phyloP scores from a whole-genome alignment of 2,797 vertebrate genomes.

The Rhabdomys pumilio region DNA sequence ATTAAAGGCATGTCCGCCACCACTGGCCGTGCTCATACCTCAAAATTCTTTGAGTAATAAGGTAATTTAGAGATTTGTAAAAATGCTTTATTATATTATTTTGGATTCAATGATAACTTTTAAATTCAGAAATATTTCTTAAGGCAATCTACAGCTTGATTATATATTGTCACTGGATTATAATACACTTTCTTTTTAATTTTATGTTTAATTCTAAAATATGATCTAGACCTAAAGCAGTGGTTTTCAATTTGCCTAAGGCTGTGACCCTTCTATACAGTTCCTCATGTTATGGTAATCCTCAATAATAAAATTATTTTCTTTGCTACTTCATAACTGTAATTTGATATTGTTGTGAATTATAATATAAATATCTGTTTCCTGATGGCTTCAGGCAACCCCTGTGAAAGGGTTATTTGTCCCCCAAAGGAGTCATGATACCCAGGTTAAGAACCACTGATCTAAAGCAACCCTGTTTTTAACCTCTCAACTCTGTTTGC shows the following conservation, averaged over 20 bases:
- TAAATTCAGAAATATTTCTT: constrained; percentile 46
- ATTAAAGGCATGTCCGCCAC: not conserved
- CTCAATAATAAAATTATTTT: too few species aligned
- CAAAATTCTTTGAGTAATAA: not conserved
- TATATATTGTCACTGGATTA: not conserved
- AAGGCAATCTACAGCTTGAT: constrained; percentile 17
- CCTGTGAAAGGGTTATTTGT: not conserved
- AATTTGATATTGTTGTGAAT: too few species aligned
- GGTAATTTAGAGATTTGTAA: not conserved
- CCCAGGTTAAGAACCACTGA: not conserved
- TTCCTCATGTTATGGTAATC: too few species aligned
- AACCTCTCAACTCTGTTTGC: not conserved
- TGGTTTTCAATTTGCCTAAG: too few species aligned
- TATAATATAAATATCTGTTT: too few species aligned
- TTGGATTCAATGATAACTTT: constrained; percentile 1
- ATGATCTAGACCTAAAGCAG: not conserved
- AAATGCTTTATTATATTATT: not conserved
- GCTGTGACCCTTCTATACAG: too few species aligned
- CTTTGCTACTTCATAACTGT: too few species aligned
- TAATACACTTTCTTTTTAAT: constrained; percentile 34
- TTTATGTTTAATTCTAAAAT: constrained; percentile 34
- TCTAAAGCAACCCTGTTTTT: not conserved
- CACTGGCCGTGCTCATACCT: not conserved
- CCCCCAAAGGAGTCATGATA: not conserved
- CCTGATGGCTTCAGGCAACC: too few species aligned